A percentile compares a stretch with the other conserved stretches of the same genome.
phyloP scores from a whole-genome alignment of 1,140 invertebrate species.

The Phocides pigmalion region DNA sequence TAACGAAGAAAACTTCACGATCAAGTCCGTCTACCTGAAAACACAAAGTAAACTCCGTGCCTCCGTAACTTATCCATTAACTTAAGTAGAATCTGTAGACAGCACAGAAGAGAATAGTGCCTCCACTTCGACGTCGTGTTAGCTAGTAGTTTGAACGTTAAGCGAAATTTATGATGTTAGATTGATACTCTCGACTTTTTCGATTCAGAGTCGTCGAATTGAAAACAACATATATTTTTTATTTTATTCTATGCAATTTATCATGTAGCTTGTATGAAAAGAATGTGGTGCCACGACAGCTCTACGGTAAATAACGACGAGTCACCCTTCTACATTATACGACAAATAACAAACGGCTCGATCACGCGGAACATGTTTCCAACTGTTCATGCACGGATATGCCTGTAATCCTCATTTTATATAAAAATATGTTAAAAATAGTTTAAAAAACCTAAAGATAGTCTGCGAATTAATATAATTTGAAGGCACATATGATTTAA shows the following conservation, averaged over 20 bases:
- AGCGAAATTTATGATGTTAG: constrained; percentile 69
- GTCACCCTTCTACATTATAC: constrained; percentile 60
- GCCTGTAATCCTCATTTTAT: constrained; percentile 12
- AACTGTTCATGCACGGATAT: constrained; percentile 39
- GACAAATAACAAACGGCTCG: constrained; percentile 53
- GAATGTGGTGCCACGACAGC: constrained; percentile 49
- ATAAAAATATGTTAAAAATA: background rate
- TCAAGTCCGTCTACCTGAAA: constrained; percentile 81
- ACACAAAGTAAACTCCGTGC: constrained; percentile 81
- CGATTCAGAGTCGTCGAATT: constrained; percentile 28
- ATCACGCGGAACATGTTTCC: constrained; percentile 48
- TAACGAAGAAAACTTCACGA: constrained; percentile 81
- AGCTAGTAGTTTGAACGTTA: constrained; percentile 64
- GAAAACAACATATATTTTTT: constrained; percentile 44
- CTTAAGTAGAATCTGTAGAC: constrained; percentile 83
- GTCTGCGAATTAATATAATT: too few species aligned
- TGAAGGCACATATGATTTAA: too few species aligned
- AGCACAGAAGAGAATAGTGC: constrained; percentile 69
- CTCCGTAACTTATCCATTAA: constrained; percentile 83
- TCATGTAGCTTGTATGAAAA: constrained; percentile 53
- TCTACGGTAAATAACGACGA: constrained; percentile 48
- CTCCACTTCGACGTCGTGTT: constrained; percentile 53
- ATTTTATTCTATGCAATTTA: constrained; percentile 51
- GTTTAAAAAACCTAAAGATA: too few species aligned
- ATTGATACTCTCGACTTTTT: constrained; percentile 34